A percentile compares a stretch with the other conserved stretches of the same genome.
Evolutionary conservation across 2,113 vertebrate genomes (phyloP).

Genomic region (Brachypteracias leptosomus): DNA sequence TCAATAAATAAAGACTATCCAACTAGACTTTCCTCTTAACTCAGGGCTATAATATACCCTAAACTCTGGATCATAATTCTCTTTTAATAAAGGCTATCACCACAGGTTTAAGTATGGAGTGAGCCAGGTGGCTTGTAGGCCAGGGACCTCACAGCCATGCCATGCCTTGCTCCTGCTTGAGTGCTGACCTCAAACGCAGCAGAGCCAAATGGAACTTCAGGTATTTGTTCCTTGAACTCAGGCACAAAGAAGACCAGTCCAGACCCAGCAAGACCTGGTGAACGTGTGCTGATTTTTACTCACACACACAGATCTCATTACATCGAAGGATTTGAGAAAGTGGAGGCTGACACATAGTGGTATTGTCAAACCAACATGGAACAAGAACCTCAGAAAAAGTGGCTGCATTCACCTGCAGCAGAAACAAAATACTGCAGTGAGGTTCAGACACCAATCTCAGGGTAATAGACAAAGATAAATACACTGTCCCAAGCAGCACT

Average conservation of each 20-base stretch:
- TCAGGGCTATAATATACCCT: not conserved
- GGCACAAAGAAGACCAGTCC: not conserved
- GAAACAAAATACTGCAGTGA: not conserved
- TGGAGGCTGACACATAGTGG: not conserved
- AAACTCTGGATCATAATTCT: not conserved
- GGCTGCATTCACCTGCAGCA: not conserved
- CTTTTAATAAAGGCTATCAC: not conserved
- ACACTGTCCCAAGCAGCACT: not conserved
- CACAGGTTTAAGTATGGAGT: not conserved
- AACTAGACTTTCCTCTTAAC: not conserved
- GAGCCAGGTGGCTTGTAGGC: not conserved
- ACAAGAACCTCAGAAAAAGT: not conserved
- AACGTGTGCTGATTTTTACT: not conserved
- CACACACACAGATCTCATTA: not conserved
- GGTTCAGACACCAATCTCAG: not conserved
- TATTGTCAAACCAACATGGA: not conserved
- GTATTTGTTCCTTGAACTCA: not conserved
- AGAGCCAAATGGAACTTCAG: not conserved
- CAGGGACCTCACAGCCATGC: not conserved
- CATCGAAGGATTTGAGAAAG: not conserved
- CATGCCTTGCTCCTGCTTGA: not conserved
- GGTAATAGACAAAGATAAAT: not conserved
- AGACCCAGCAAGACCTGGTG: not conserved
- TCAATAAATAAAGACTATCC: not conserved
- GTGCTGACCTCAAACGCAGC: not conserved